phyloP scores from a whole-genome alignment of 2,113 vertebrate species.

The Butastur rufipennis region DNA sequence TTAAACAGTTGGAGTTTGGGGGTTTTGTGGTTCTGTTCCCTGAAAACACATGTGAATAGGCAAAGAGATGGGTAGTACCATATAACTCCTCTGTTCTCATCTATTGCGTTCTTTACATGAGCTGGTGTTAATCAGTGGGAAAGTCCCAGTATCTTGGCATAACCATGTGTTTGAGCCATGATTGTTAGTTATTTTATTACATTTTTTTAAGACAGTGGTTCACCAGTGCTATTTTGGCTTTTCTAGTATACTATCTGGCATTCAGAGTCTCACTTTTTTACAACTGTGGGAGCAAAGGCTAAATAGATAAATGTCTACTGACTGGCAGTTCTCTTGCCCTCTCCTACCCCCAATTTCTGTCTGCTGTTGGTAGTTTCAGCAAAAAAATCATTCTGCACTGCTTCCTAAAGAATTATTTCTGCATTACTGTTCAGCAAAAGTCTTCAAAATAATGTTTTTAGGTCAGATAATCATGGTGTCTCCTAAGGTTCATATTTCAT shows the following conservation, averaged over 20 bases:
- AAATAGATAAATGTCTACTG: not conserved
- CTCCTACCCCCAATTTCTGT: not conserved
- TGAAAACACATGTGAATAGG: not conserved
- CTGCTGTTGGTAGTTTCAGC: not conserved
- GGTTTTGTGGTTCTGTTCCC: not conserved
- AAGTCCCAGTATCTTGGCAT: not conserved
- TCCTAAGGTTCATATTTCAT: not conserved
- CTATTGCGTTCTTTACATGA: not conserved
- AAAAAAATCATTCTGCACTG: not conserved
- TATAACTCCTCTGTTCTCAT: not conserved
- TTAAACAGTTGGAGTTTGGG: not conserved
- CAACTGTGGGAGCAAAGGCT: not conserved
- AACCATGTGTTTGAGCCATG: not conserved
- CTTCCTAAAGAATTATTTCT: not conserved
- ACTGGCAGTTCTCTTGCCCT: not conserved
- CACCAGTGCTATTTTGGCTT: not conserved
- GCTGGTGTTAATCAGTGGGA: not conserved
- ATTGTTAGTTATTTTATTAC: not conserved
- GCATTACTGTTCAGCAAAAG: not conserved
- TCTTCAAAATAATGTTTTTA: not conserved
- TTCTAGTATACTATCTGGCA: not conserved
- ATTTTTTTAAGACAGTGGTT: not conserved
- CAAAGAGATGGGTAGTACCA: not conserved
- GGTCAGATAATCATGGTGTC: not conserved
- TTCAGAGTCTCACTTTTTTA: not conserved